Conservation (phyloP, 2,888 invertebrate genomes). For the Drosophila ustulata region DNA sequence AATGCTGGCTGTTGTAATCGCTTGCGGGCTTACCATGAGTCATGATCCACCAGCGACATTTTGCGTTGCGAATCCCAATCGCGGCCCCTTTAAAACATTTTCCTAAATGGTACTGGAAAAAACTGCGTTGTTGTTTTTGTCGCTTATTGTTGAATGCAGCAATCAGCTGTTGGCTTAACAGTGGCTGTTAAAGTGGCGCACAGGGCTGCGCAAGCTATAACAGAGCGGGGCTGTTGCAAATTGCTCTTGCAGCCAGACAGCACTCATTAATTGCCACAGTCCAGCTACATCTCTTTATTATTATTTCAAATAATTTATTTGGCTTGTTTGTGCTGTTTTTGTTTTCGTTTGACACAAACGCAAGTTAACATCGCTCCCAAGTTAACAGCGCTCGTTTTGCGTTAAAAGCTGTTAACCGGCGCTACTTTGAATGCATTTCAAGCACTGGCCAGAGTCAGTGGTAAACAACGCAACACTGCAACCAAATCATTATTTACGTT, state of each 20-base stretch:
- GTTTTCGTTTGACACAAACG: no score
- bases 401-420: conserved; percentile 19
- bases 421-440: conserved; percentile 7
- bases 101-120: conserved; percentile 19
- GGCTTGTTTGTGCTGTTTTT: no score
- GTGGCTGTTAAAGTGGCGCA: neutral
- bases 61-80: conserved; percentile 5
- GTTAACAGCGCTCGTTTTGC: conserved; percentile 2
- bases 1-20: neutral
- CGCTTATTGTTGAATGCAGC: conserved; percentile 12
- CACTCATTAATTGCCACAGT: no score
- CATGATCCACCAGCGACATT: conserved; percentile 85
- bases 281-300: no score
- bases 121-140: conserved; percentile 44
- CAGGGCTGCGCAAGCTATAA: neutral
- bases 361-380: neutral
- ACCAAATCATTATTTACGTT: conserved; percentile 59
- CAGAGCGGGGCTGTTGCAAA: neutral
- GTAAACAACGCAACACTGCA: conserved; percentile 39
- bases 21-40: conserved; percentile 80
- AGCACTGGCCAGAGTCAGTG: conserved; percentile 24
- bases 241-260: no score
- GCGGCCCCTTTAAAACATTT: conserved; percentile 36
- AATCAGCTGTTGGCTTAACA: conserved; percentile 43
- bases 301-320: no score